Conservation (phyloP, 2,113 vertebrate species). For the Siphamia tubifer region DNA sequence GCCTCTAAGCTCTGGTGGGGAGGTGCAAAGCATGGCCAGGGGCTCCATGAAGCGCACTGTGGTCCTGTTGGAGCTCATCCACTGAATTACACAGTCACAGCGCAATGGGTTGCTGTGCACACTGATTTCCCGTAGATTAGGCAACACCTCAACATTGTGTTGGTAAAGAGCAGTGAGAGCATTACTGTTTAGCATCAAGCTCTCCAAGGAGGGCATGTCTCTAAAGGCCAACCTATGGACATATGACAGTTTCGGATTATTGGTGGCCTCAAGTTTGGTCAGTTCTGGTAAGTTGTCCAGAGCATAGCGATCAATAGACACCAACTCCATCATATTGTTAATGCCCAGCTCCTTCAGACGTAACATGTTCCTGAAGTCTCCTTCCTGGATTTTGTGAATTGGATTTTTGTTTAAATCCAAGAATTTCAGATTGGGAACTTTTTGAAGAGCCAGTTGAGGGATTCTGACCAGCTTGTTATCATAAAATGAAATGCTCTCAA, state of each 20-base stretch:
- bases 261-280: slow-evolving; percentile 96
- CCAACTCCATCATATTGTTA: slow-evolving; percentile 96
- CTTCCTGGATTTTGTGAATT: slow-evolving; percentile 92
- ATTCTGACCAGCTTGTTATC: slow-evolving; percentile 92
- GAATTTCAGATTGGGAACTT: slow-evolving; percentile 95
- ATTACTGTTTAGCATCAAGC: slow-evolving; percentile 97
- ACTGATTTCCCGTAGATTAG: slow-evolving; percentile 94
- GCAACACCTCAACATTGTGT: slow-evolving; percentile 88
- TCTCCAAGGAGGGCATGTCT: slow-evolving; percentile 94
- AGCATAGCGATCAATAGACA: slow-evolving; percentile 90
- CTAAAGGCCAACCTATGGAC: slow-evolving; percentile 92
- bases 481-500: slow-evolving; percentile 97
- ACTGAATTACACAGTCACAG: slow-evolving; percentile 96
- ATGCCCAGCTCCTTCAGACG: slow-evolving; percentile 93
- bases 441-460: slow-evolving; percentile 92
- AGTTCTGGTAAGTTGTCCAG: slow-evolving; percentile 96
- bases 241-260: slow-evolving; percentile 95
- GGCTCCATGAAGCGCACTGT: slow-evolving; percentile 98
- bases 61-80: slow-evolving; percentile 94
- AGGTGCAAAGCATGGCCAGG: slow-evolving; percentile 90
- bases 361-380: slow-evolving; percentile 96
- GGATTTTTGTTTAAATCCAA: slow-evolving; percentile 98
- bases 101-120: slow-evolving; percentile 95
- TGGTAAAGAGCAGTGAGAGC: slow-evolving; percentile 93
- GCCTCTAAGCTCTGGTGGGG: slow-evolving; percentile 88